phyloP scores from a whole-genome alignment of 2,797 vertebrate genomes.

The Spinus olivaceus region DNA sequence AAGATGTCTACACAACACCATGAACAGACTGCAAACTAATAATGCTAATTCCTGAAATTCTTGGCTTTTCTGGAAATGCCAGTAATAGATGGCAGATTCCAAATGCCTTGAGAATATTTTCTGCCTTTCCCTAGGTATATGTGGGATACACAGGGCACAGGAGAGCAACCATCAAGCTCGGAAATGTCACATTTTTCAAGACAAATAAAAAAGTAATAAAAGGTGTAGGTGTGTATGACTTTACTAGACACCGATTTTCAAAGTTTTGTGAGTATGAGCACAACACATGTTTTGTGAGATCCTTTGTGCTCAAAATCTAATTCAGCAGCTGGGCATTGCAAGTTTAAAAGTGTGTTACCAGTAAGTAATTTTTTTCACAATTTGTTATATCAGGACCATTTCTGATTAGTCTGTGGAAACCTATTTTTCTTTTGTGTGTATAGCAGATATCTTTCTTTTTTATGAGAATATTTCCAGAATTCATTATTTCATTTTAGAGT shows the following conservation, averaged over 20 bases:
- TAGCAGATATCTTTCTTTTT: not conserved
- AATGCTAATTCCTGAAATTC: not conserved
- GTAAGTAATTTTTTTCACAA: not conserved
- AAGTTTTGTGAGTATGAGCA: not conserved
- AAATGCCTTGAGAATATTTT: not conserved
- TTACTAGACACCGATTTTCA: not conserved
- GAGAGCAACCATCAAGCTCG: not conserved
- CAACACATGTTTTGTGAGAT: not conserved
- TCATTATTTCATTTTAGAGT: not conserved
- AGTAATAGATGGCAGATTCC: not conserved
- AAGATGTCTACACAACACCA: not conserved
- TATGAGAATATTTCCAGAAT: not conserved
- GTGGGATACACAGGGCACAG: not conserved
- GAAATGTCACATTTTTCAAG: not conserved
- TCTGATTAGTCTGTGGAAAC: not conserved
- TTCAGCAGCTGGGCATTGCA: not conserved
- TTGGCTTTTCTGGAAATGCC: not conserved
- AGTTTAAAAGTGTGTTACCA: not conserved
- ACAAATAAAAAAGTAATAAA: not conserved
- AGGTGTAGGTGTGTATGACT: not conserved
- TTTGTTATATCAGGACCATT: not conserved
- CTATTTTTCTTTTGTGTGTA: not conserved
- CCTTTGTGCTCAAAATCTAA: not conserved
- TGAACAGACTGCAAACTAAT: not conserved
- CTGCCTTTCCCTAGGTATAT: not conserved